Conservation (phyloP, 2,113 vertebrate genomes). For the Geothlypis trichas region DNA sequence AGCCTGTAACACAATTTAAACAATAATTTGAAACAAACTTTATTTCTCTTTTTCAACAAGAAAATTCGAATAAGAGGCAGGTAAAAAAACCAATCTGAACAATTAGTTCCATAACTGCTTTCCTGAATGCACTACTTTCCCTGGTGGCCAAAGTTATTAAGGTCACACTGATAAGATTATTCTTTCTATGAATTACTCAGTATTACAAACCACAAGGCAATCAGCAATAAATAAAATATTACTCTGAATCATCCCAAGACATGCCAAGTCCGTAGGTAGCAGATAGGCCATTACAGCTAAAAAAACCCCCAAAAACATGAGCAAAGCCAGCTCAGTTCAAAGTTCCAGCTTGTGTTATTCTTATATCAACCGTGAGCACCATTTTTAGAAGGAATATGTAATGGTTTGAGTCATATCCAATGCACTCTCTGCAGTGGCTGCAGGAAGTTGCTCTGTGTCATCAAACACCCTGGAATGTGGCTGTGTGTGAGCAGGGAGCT, state of each 20-base stretch:
- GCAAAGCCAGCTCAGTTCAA: neutral
- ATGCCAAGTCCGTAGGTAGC: neutral
- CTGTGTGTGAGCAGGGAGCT: neutral
- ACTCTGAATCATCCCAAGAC: neutral
- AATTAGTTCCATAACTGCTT: neutral
- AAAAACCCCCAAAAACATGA: neutral
- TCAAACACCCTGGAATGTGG: neutral
- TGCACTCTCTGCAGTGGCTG: neutral
- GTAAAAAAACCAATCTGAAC: neutral
- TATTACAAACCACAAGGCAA: neutral
- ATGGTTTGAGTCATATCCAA: neutral
- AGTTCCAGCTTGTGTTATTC: neutral
- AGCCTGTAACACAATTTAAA: neutral
- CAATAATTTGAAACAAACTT: neutral
- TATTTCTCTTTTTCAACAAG: neutral
- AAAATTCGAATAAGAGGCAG: neutral
- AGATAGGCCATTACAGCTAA: neutral
- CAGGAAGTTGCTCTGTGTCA: neutral
- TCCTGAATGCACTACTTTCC: neutral
- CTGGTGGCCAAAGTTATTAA: neutral
- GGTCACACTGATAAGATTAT: neutral
- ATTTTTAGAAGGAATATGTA: neutral
- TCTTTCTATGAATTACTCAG: conserved; percentile 13
- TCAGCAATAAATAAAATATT: conserved; percentile 7
- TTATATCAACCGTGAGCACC: neutral